Evolutionary conservation across 2,888 invertebrate genomes (phyloP), one percentile per base, ranked within the genome.

Genomic region (Aphrophora alni): DNA sequence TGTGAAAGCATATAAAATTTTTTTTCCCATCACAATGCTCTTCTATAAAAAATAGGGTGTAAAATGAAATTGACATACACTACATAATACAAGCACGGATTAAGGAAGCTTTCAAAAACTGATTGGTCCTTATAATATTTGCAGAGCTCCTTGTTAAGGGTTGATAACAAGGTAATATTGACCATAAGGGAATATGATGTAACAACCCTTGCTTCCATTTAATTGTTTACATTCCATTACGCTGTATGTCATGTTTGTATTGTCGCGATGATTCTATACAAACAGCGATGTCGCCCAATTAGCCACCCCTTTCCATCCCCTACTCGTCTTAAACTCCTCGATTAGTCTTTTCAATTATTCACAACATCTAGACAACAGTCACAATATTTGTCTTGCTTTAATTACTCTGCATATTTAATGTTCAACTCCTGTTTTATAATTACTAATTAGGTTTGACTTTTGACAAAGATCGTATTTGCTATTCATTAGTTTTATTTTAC

Each of bases 111-210:
- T 21, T 59, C 21, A 21, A 59, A n/a, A 59, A 59, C 59, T 59
- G 59, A 59, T 59, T 59, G 59, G 59, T 59, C 59, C 59, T 59
- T 59, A 59, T 59, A 59, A 59, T 59, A 59, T 59, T 59, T 59
- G 59, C 21, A 8, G 21, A 59, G 21, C 3, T 21, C 21, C 59
- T 59, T 59, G 59, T 59, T 59, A 33, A 33, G 33, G 33, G 33
- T 33, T 33, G 33, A 33, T 33, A 59, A 59, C 59, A 59, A 59
- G 59, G 59, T 59, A 59, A 59, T 59, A 59, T 59, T 59, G 59
- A 59, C 59, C 59, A 59, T 59, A 59, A 59, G 59, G 59, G 59
- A 59, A 59, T 59, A 59, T 59, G 59, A 59, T 59, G 59, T 59
- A 59, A 59, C 59, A 59, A 59, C 21, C 59, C 59, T 59, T 59